These are phyloP conservation scores for Litoditis marina DNA, from an alignment of 2,888 invertebrate genomes.

Conservation along the genomic window DNA sequence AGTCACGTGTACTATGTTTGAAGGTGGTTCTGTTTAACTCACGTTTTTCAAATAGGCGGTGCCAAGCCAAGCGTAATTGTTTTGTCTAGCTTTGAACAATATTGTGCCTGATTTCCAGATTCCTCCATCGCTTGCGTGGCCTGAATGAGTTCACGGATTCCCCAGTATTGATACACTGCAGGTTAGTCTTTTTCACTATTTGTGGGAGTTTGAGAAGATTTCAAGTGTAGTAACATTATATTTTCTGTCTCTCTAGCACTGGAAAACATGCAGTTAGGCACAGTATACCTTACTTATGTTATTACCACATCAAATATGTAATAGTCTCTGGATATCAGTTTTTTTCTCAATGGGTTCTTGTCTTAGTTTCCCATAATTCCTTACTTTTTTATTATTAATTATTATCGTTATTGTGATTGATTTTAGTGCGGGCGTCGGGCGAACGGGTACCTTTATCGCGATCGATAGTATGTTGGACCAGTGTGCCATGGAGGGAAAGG, in stretches of 20 bases:
- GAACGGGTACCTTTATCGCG: slow-evolving; percentile 89
- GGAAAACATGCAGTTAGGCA: no score
- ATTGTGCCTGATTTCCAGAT: no score
- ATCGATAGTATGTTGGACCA: slow-evolving; percentile 85
- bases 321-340: no score
- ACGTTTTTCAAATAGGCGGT: background rate
- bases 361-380: background rate
- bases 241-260: no score
- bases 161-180: slow-evolving; percentile 74
- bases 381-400: background rate
- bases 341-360: no score
- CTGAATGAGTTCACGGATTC: slow-evolving; percentile 65
- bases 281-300: background rate
- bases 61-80: no score
- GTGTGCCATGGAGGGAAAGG: slow-evolving; percentile 73
- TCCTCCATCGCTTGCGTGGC: slow-evolving; percentile 50
- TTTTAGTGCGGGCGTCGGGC: slow-evolving; percentile 82
- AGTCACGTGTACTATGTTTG: no score
- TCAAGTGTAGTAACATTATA: no score
- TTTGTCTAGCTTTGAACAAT: no score
- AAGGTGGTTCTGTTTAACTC: no score
- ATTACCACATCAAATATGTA: background rate
- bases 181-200: slow-evolving; percentile 67
- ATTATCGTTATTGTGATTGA: no score
- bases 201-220: no score